Evolutionary conservation across 2,888 invertebrate genomes (phyloP).

Genomic region (Ennomos erosarius): DNA sequence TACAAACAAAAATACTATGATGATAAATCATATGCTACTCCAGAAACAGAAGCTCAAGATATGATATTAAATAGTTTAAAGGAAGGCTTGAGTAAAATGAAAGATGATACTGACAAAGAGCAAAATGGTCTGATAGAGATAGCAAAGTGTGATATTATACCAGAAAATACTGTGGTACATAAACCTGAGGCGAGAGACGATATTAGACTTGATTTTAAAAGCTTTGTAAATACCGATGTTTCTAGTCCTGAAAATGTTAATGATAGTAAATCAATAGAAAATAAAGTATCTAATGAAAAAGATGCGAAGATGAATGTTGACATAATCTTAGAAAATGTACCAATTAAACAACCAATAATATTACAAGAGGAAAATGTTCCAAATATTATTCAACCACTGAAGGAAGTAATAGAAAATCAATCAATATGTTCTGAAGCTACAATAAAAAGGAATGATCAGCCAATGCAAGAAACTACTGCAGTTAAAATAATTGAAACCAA

Average conservation of each 20-base stretch:
- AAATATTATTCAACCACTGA: conserved; percentile 5
- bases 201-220: conserved; percentile 32
- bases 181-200: conserved; percentile 30
- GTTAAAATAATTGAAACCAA: conserved; percentile 6
- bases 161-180: conserved; percentile 16
- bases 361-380: conserved; percentile 15
- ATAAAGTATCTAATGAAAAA: conserved; percentile 10
- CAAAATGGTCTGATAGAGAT: conserved; percentile 16
- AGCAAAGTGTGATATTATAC: conserved; percentile 19
- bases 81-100: conserved; percentile 33
- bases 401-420: background rate
- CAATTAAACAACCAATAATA: conserved; percentile 10
- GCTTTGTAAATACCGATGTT: conserved; percentile 26
- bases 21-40: conserved; percentile 64
- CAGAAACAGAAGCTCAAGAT: conserved; percentile 66
- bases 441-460: conserved; percentile 9
- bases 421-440: background rate
- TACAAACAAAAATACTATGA: conserved; percentile 75
- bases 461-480: background rate
- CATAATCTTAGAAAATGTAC: conserved; percentile 24
- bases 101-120: conserved; percentile 31
- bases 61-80: conserved; percentile 54
- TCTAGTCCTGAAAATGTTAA: conserved; percentile 13
- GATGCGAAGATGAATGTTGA: conserved; percentile 23
- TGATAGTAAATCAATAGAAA: conserved; percentile 3